These are phyloP conservation scores for Chloroceryle aenea DNA, from an alignment of 2,113 vertebrate species.

Conservation along the genomic window DNA sequence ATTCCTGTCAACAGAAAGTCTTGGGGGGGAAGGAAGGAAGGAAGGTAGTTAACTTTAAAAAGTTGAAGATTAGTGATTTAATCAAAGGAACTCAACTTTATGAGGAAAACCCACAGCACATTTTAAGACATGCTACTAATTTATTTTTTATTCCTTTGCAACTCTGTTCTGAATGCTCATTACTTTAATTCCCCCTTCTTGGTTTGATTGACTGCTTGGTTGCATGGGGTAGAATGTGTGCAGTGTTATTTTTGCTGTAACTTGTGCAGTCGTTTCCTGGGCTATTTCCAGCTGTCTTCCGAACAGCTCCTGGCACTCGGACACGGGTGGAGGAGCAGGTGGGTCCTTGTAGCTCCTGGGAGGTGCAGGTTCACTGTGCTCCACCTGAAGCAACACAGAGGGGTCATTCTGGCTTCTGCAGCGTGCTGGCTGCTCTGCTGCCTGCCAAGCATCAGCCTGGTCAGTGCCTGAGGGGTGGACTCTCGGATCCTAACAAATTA, in stretches of 20 bases:
- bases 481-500: neutral
- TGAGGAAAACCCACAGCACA: neutral
- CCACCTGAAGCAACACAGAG: fast-evolving
- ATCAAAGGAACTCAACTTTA: neutral
- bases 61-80: neutral
- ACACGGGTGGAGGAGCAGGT: neutral
- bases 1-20: neutral
- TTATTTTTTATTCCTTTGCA: neutral
- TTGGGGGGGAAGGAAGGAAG: neutral
- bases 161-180: fast-evolving
- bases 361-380: neutral
- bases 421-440: fast-evolving
- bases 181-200: neutral
- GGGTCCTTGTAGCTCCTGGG: neutral
- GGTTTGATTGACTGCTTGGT: neutral
- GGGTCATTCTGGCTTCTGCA: fast-evolving
- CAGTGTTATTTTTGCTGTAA: neutral
- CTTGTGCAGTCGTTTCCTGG: neutral
- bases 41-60: neutral
- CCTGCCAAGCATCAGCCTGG: neutral
- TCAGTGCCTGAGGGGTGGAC: neutral
- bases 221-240: neutral
- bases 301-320: neutral
- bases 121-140: neutral
- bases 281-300: neutral